Evolutionary conservation across 2,113 vertebrate genomes (phyloP).

Genomic region (Arothron firmamentum): DNA sequence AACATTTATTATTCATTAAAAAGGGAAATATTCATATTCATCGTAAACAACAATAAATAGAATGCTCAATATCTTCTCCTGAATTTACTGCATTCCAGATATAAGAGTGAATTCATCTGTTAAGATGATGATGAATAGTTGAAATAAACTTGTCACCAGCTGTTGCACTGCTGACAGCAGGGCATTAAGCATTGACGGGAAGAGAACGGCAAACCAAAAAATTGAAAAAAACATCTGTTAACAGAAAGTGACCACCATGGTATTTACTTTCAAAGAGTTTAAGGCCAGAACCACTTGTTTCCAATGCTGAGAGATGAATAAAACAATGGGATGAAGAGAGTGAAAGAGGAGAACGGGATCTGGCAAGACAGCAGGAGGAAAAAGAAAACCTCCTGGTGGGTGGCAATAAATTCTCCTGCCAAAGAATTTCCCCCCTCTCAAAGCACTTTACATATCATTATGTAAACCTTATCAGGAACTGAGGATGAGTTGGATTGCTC

Average conservation of each 20-base stretch:
- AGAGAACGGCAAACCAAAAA: slow-evolving; percentile 7
- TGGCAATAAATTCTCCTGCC: slow-evolving; percentile 57
- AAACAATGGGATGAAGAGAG: slow-evolving; percentile 25
- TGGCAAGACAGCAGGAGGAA: slow-evolving; percentile 45
- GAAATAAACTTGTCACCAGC: neutral
- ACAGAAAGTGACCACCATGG: slow-evolving; percentile 10
- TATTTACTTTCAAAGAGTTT: slow-evolving; percentile 20
- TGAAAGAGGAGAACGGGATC: slow-evolving; percentile 20
- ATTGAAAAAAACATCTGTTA: neutral
- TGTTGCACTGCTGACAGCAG: too few species aligned
- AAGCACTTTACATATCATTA: slow-evolving; percentile 65
- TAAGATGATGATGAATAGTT: neutral
- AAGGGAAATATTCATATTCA: neutral
- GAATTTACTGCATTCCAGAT: neutral
- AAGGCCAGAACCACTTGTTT: slow-evolving; percentile 30
- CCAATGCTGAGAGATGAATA: slow-evolving; percentile 32
- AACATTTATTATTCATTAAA: too few species aligned
- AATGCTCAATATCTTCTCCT: neutral
- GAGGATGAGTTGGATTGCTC: slow-evolving; percentile 56
- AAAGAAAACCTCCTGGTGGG: slow-evolving; percentile 53
- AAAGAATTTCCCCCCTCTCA: slow-evolving; percentile 49
- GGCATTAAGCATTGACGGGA: neutral
- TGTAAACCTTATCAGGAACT: slow-evolving; percentile 61
- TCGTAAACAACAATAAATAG: neutral
- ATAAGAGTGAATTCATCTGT: neutral